Evolutionary conservation across 2,888 invertebrate genomes (phyloP), one percentile per base, ranked within the genome.

Genomic region (Pseudococcus longispinus): DNA sequence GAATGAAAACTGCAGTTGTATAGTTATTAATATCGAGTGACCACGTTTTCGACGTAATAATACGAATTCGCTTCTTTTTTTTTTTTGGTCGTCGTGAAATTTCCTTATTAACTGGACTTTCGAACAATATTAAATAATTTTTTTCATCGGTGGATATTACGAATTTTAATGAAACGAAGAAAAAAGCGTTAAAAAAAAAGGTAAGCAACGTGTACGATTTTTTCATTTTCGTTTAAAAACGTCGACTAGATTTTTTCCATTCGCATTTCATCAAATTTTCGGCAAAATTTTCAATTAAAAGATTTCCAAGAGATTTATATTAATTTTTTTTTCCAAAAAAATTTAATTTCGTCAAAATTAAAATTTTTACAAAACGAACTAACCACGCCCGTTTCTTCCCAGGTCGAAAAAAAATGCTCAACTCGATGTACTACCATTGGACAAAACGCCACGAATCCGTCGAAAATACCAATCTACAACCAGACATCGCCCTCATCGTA

Each of bases 381-480:
- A 37, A 37, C 2, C 37, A 4, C 4, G 2, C 37, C 4, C 4
- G n/a, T 46, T 15, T 46, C 9, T 46, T 51, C n/a, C 5, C 70
- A 29, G 29, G 29, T 15, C 29, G 29, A 70, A 6, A 23, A 15
- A 65, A 65, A 26, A 70, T 84, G 84, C 84, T 55, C 8, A 60
- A 60, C 32, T 32, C 84, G n/a, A 84, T 84, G 26, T 84, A 55
- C 84, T 26, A 84, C 84, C 15, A 84, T 3, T 84, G 84, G 84
- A 42, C 77, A 9, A 74, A 74, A 74, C 32, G 60, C 11, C 20
- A 29, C 77, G 37, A 80, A 20, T 20, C 77, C 6, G n/a, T 11
- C 20, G 77, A 80, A 20, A 29, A 29, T 18, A 60, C 84, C 0
- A 84, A 84, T 60, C n/a, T 37, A 13, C 85, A 70, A 26, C 85